Base-by-base conservation (phyloP, 2,888 invertebrate species). In the Bombylius discolor region DNA sequence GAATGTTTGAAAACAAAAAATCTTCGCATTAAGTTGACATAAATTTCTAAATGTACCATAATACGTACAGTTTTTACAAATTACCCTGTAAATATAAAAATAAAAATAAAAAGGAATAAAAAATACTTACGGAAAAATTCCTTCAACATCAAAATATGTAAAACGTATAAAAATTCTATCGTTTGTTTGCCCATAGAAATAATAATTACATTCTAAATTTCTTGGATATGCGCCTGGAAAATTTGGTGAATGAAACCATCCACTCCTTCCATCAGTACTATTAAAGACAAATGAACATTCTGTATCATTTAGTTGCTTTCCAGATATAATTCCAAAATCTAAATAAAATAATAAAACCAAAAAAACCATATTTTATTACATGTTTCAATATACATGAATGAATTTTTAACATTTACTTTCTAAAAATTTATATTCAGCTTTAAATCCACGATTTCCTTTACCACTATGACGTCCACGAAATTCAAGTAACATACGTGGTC, bases 61-160 rank as follows among this genome's bases (percentile, higher is more conserved):
- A n/a, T n/a, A n/a, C n/a, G n/a, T n/a, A n/a, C n/a, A n/a, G n/a
- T n/a, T n/a, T n/a, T n/a, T n/a, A n/a, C n/a, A 23, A 23, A 23
- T 23, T 23, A 23, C 44, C n/a, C 6, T 44, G 13, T 44, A 11
- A 44, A 44, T 5, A 44, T 12, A 44, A 4, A 44, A 44, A 4
- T 4, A 4, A 23, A 23, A 23, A 23, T 3, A 23, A 23, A 23
- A 23, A 23, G 23, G 23, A 23, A 23, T 1, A 23, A 23, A 23
- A 7, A 23, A 31, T 47, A 7, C 88, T 85, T 80, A 96, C 95
- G 93, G 94, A 65, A 85, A 78, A 58, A 95, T 88, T 61, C 96
- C 97, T 74, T 97, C 96, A 48, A 97, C 89, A 70, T 95, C 93
- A 69, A 95, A 95, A 74, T 87, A 89, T 52, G 86, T 85, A 71